A percentile compares a stretch with the other conserved stretches of the same genome.
phyloP scores from a whole-genome alignment of 2,888 invertebrate species.

The Hecatera dysodea region DNA sequence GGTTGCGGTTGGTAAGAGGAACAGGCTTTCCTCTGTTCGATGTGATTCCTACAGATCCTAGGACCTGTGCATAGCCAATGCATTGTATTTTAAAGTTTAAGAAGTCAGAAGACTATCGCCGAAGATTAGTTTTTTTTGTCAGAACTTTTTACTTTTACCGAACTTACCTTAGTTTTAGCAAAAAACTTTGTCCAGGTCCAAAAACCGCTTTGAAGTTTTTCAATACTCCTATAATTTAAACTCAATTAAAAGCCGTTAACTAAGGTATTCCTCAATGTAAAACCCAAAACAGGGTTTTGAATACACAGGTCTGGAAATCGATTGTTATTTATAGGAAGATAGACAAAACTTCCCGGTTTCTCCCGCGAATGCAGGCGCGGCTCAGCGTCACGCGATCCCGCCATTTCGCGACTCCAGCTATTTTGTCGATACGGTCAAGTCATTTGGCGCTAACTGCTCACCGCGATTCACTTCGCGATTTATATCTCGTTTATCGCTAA shows the following conservation, averaged over 20 bases:
- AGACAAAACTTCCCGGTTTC: conserved; percentile 30
- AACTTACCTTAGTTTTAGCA: too few species aligned
- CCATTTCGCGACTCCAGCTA: conserved; percentile 69
- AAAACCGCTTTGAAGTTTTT: not conserved
- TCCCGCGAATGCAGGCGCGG: conserved; percentile 52
- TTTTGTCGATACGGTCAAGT: conserved; percentile 71
- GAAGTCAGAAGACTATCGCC: too few species aligned
- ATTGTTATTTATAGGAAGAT: conserved; percentile 38
- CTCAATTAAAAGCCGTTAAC: not conserved
- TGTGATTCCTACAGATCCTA: too few species aligned
- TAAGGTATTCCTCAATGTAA: not conserved
- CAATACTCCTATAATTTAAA: not conserved
- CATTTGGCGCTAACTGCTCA: conserved; percentile 67
- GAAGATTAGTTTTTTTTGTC: too few species aligned
- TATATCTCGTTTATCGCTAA: conserved; percentile 70
- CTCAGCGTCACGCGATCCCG: conserved; percentile 75
- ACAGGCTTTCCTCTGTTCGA: too few species aligned
- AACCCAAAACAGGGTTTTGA: not conserved
- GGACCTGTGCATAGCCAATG: too few species aligned
- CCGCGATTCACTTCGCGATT: conserved; percentile 63
- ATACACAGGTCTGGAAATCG: not conserved
- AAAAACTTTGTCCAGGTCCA: too few species aligned
- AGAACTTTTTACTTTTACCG: too few species aligned
- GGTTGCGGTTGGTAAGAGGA: too few species aligned
- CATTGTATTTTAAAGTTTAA: too few species aligned